A percentile compares a stretch with the other conserved stretches of the same genome.
Conservation (phyloP, 1,140 invertebrate genomes). For the Maniola jurtina region DNA sequence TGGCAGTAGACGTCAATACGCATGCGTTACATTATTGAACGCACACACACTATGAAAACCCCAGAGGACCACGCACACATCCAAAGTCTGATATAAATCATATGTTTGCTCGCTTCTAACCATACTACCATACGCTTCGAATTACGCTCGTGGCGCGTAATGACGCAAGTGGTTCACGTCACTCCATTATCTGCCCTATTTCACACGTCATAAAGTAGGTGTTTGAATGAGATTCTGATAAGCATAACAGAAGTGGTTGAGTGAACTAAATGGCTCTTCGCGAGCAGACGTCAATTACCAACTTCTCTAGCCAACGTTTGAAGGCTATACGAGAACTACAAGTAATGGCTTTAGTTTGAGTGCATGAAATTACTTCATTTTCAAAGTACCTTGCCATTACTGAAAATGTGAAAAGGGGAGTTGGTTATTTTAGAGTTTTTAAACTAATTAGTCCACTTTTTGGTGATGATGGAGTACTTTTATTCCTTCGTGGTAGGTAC, state of each 20-base stretch:
- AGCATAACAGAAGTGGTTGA: slow-evolving; percentile 52
- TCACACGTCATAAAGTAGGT: slow-evolving; percentile 15
- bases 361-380: neutral
- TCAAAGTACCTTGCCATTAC: neutral
- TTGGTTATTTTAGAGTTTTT: too few relatives aligned
- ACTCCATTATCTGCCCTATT: slow-evolving; percentile 32
- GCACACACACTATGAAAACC: slow-evolving; percentile 25
- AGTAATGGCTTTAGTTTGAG: slow-evolving; percentile 12
- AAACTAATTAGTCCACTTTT: too few relatives aligned
- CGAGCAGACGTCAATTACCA: slow-evolving; percentile 66
- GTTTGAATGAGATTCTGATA: slow-evolving; percentile 10
- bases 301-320: slow-evolving; percentile 57
- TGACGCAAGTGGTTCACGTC: slow-evolving; percentile 50
- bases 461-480: too few relatives aligned
- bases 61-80: slow-evolving; percentile 32
- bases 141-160: slow-evolving; percentile 66
- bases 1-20: slow-evolving; percentile 58
- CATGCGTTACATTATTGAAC: slow-evolving; percentile 68
- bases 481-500: too few relatives aligned
- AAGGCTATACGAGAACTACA: slow-evolving; percentile 24
- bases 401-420: slow-evolving; percentile 13
- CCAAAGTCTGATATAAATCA: slow-evolving; percentile 62
- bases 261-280: slow-evolving; percentile 60
- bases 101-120: slow-evolving; percentile 64
- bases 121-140: slow-evolving; percentile 55